Base-by-base conservation (phyloP, 2,888 invertebrate genomes). In the Hanleya hanleyi region DNA sequence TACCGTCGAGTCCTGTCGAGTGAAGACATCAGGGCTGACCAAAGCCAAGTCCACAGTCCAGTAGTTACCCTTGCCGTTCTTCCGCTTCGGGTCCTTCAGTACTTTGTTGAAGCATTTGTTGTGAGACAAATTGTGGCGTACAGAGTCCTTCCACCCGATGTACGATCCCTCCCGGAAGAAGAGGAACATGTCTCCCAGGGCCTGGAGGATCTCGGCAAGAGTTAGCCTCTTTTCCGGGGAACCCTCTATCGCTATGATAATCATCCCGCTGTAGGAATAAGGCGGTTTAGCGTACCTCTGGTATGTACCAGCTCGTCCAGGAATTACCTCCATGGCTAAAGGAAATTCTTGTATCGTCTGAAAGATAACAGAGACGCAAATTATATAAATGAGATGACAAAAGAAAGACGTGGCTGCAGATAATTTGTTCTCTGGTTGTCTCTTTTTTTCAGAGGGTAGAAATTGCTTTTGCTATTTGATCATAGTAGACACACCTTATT, bases 81-180 rank as follows among this genome's bases (percentile, higher is more conserved):
- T 47, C 35, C 65, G 33, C 18, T 9, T 36, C 15, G 47, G 51
- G n/a, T 37, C 50, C 15, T 26, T 47, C 29, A 68, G 32, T n/a
- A 35, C 62, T 67, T 61, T 74, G 12, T 36, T 15, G 66, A 75
- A 75, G 66, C 71, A 75, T 12, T 33, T 5, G 47, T 37, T 41
- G 62, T 71, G 50, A n/a, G 71, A 69, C 51, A 75, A 71, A 36
- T 62, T 75, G 75, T 75, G 75, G 4, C 75, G 64, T 3, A 75
- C 47, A 12, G 71, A 71, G 49, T 65, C 66, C 41, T 66, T 50
- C 75, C 75, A 75, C 5, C 75, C 71, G 26, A 41, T 69, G 71
- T 75, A 75, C 35, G n/a, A n/a, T 29, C 32, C 41, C n/a, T 38
- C 9, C 22, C 41, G 15, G 61, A 75, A 75, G 75, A 75, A 75